Base-by-base conservation (phyloP, 2,888 invertebrate genomes). In the Aspidapion aeneum region DNA sequence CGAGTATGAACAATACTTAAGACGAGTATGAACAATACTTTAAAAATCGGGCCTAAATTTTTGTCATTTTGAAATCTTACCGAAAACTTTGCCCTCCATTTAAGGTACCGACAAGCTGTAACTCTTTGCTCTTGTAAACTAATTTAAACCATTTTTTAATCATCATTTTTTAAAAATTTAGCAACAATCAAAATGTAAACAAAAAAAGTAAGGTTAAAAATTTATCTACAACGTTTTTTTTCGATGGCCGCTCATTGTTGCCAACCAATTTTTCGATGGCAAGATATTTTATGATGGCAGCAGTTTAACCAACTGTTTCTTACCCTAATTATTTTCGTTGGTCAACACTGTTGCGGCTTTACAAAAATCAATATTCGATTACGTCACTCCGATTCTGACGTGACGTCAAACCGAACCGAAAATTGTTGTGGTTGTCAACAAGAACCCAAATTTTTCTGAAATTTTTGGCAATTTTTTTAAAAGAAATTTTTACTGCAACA, bases 51-150 rank as follows among this genome's bases (percentile, higher is more conserved):
- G n/a, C n/a, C n/a, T n/a, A n/a, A n/a, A n/a, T n/a, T n/a, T n/a
- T n/a, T n/a, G 35, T 7, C 35, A 35, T 7, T 35, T 35, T 12
- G 16, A 49, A 18, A 60, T 69, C 57, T 73, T 81, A 92, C 93
- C 93, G 86, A 77, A 94, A 94, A 80, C 92, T 91, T 82, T 94
- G 93, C 1, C 93, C 93, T 35, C 93, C 93, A 66, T 89, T 86
- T 63, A 93, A 79, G 0, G 91, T 90, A 19, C 87, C 86, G 63
- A 82, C 75, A 66, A 90, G 79, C 76, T 90, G 86, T 55, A 90
- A 79, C 74, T 89, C 88, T 57, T 78, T 79, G 55, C 75, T 77
- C 62, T 82, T 81, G 72, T 86, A 87, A 20, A 78, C 18, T 61
- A 89, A 75, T 78, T 83, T 84, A 70, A 79, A 80, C 85, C 85